Percentiles rank a stretch among this genome's conserved stretches.
phyloP scores from a whole-genome alignment of 2,797 vertebrate genomes.

The Fistularia tabacaria region DNA sequence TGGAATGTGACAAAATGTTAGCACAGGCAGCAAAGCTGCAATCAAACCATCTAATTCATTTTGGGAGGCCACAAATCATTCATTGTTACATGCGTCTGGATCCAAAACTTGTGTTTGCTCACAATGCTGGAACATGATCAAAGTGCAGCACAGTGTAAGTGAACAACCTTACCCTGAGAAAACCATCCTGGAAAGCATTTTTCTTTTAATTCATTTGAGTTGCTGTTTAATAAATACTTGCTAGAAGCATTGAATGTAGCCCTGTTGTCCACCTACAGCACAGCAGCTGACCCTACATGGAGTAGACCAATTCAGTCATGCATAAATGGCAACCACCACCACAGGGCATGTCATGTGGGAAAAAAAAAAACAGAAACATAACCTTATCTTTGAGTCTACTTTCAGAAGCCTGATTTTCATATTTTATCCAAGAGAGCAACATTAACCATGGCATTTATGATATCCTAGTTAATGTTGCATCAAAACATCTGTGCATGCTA shows the following conservation, averaged over 20 bases:
- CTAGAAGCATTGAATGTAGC: conserved; percentile 35
- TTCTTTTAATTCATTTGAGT: conserved; percentile 43
- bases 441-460: conserved; percentile 10
- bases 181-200: conserved; percentile 26
- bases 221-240: conserved; percentile 39
- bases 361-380: conserved; percentile 52
- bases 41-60: conserved; percentile 57
- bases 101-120: conserved; percentile 42
- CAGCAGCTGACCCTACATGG: conserved; percentile 45
- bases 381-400: conserved; percentile 47
- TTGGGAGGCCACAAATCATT: conserved; percentile 61
- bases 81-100: conserved; percentile 43
- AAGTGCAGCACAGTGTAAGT: conserved; percentile 33
- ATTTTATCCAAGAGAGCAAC: conserved; percentile 19
- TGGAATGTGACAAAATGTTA: conserved; percentile 42
- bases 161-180: conserved; percentile 18
- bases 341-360: conserved; percentile 42
- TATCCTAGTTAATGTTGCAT: neutral
- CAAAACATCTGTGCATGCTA: conserved; percentile 6
- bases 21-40: conserved; percentile 60
- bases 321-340: conserved; percentile 68
- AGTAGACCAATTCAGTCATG: conserved; percentile 58
- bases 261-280: conserved; percentile 44
- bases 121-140: conserved; percentile 44
- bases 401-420: conserved; percentile 44